Base-by-base conservation (phyloP, 2,797 vertebrate species). In the Schizopygopsis malacanthus region DNA sequence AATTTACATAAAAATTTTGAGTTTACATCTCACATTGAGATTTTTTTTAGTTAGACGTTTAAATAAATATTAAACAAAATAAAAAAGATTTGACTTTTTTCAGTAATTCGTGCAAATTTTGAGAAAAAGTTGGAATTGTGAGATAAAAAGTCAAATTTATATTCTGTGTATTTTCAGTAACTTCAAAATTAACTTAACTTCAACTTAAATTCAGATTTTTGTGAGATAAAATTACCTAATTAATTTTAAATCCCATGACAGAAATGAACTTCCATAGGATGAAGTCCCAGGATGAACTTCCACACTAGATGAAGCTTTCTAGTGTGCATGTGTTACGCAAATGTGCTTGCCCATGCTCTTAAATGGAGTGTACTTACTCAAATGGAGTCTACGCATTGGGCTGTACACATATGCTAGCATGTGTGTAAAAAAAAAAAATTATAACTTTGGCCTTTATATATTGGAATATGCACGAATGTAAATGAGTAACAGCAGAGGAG, bases 391-490 rank as follows among this genome's bases (percentile, higher is more conserved):
- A 70, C 12, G 20, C 10, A 63, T 28, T 13, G 59, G 12, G 0
- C 8, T 22, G 8, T 61, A 25, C 22, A 12, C 59, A 61, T 70
- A 47, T 4, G 7, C 71, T 28, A 73, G 13, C 43, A 47, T 25
- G 16, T 10, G 45, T 47, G 13, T 20, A 52, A 75, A 43, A 33
- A 33, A 33, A 33, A 33, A 3, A 76, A 28, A 28, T 28, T 28
- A n/a, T n/a, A n/a, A n/a, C n/a, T n/a, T n/a, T n/a, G n/a, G n/a
- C n/a, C n/a, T n/a, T n/a, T n/a, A n/a, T n/a, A n/a, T n/a, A n/a
- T n/a, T n/a, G n/a, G n/a, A n/a, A n/a, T n/a, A n/a, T 8, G 16
- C 0, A 1, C 0, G 0, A 6, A 52, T 52, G 28, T 52, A 20
- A 75, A 52, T 20, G 15, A 75, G 45, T 20, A 75, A 52, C 1